Percentiles rank a stretch among this genome's conserved stretches.
These are phyloP conservation scores for Sussaba pulchella DNA, from an alignment of 2,888 invertebrate species.

Conservation along the genomic window DNA sequence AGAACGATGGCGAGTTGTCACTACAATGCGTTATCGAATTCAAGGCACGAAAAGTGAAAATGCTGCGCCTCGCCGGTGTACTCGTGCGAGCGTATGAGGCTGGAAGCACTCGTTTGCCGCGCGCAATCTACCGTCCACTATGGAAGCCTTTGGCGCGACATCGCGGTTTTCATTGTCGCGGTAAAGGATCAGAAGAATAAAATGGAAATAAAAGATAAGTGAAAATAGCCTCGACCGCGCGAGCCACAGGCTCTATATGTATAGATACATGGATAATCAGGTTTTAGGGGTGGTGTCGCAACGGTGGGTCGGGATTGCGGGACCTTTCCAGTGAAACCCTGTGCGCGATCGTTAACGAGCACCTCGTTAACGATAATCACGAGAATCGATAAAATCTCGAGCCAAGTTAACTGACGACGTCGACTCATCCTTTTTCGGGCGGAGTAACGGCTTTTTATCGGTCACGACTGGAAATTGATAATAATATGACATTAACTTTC, in stretches of 20 bases:
- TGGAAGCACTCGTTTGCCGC: slow-evolving; percentile 17
- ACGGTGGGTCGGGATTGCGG: background rate
- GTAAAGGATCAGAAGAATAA: slow-evolving; percentile 19
- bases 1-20: slow-evolving; percentile 2
- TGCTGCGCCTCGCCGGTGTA: slow-evolving; percentile 14
- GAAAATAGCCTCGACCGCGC: slow-evolving; percentile 12
- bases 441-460: background rate
- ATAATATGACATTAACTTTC: slow-evolving; percentile 1
- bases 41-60: slow-evolving; percentile 38
- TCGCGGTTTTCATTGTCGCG: slow-evolving; percentile 31
- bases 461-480: background rate
- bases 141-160: slow-evolving; percentile 17
- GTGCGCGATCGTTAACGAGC: slow-evolving; percentile 25
- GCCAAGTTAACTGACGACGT: no score
- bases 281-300: background rate
- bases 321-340: background rate
- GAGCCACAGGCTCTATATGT: background rate
- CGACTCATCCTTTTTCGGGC: no score
- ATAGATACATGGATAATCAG: background rate
- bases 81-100: slow-evolving; percentile 15
- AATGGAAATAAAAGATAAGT: slow-evolving; percentile 17
- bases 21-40: slow-evolving; percentile 33
- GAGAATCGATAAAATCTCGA: slow-evolving; percentile 3
- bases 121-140: slow-evolving; percentile 15
- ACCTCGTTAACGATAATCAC: slow-evolving; percentile 15